phyloP scores from a whole-genome alignment of 1,140 invertebrate genomes.

The Bombus impatiens region DNA sequence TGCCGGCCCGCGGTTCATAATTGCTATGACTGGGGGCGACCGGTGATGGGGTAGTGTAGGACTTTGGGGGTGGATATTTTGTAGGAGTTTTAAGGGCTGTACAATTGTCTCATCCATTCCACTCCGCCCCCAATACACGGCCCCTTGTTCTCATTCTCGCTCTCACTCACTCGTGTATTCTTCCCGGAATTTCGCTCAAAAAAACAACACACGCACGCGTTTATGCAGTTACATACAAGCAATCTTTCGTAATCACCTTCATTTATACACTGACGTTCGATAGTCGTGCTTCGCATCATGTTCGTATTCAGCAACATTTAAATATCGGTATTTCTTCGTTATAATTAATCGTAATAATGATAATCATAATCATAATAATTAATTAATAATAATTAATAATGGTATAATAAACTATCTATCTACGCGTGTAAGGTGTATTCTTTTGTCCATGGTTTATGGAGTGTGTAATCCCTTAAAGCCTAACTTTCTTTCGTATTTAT shows the following conservation, averaged over 20 bases:
- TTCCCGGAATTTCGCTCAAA: constrained; percentile 51
- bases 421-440: constrained; percentile 72
- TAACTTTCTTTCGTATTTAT: constrained; percentile 72
- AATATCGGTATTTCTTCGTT: constrained; percentile 78
- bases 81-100: constrained; percentile 67
- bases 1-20: constrained; percentile 79
- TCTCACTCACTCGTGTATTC: constrained; percentile 23
- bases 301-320: constrained; percentile 79
- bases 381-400: constrained; percentile 53
- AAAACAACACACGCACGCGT: constrained; percentile 29
- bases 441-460: constrained; percentile 62
- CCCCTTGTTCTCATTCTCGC: constrained; percentile 50
- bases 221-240: constrained; percentile 21
- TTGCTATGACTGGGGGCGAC: constrained; percentile 77
- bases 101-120: constrained; percentile 72
- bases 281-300: constrained; percentile 58
- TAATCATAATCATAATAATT: constrained; percentile 76
- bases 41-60: constrained; percentile 62
- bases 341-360: constrained; percentile 75
- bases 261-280: constrained; percentile 59
- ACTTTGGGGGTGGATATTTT: constrained; percentile 66
- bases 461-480: constrained; percentile 66
- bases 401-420: constrained; percentile 77
- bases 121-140: constrained; percentile 76
- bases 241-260: constrained; percentile 30